Conservation (phyloP, 2,888 invertebrate species). For the Himalopsyche kuldschensis region DNA sequence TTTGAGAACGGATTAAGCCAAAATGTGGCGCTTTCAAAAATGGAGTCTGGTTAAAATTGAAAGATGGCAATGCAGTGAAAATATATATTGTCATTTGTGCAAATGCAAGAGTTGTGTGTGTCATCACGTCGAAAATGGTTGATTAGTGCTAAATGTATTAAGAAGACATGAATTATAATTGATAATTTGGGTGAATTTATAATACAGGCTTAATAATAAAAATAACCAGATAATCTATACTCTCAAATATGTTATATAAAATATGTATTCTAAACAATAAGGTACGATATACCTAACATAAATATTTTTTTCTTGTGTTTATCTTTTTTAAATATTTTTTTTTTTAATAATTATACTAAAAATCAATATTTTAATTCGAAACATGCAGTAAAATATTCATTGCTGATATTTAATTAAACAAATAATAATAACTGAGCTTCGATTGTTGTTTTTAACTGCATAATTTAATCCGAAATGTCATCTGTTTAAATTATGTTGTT, state of each 20-base stretch:
- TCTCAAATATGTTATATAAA: not conserved
- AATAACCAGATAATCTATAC: not conserved
- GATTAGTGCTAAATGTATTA: not conserved
- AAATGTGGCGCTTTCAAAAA: not conserved
- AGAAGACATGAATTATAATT: not conserved
- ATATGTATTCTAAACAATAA: not conserved
- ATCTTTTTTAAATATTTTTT: no score
- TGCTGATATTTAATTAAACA: no score
- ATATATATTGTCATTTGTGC: not conserved
- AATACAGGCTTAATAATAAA: not conserved
- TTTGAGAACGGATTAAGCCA: not conserved
- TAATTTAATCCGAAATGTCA: no score
- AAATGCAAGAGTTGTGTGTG: not conserved
- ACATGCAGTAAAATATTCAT: no score
- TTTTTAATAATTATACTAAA: no score
- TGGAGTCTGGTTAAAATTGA: not conserved
- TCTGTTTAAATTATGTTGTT: no score
- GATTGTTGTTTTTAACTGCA: no score
- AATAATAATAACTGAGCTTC: no score
- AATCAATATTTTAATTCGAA: no score
- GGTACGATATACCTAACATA: not conserved
- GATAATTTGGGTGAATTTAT: not conserved
- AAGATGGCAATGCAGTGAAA: not conserved
- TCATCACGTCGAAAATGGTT: conserved; percentile 15
- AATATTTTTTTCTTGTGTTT: no score